Base-by-base conservation (phyloP, 2,888 invertebrate species). In the Ptycholaimellus sp. region DNA sequence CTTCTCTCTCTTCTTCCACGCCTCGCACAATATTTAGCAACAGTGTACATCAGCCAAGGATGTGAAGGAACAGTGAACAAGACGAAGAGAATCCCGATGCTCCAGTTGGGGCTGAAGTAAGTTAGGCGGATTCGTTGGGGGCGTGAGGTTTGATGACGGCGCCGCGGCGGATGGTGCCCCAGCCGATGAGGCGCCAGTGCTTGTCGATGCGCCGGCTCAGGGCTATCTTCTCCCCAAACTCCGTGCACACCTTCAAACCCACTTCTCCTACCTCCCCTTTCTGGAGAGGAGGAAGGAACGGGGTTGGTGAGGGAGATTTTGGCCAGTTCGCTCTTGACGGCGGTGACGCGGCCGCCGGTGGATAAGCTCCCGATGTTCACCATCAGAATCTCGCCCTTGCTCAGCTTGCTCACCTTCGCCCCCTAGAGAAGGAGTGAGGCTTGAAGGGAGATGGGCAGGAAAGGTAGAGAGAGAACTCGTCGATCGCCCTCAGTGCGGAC, bases 171-270 rank as follows among this genome's bases (percentile, higher is more conserved):
- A 96, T 99, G 63, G 90, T 83, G 50, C 93, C 96, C 96, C 96
- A 96, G 50, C 96, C 96, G 60, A 96, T 99, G 59, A 96, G 73
- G 63, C 96, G 75, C 96, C 96, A 96, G 69, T 99, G 93, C 62
- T 93, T 93, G 56, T 96, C 96, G 30, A 99, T 85, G 65, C 93
- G 73, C 58, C 96, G 72, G 59, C 87, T 90, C 33, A 96, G 70
- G n/a, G 96, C 96, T 52, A 96, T 93, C 61, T 96, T 99, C 62
- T 99, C 96, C 36, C 85, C 85, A 42, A 81, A 74, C 65, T 96
- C 93, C 9, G 96, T 96, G 63, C 96, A 99, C 5, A 96, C n/a
- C n/a, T n/a, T n/a, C n/a, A n/a, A n/a, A n/a, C n/a, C n/a, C n/a
- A n/a, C n/a, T n/a, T n/a, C n/a, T n/a, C n/a, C n/a, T n/a, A n/a